Percentiles rank a stretch among this genome's conserved stretches.
Evolutionary conservation across 2,113 vertebrate species (phyloP).

Genomic region (Shinisaurus crocodilurus): DNA sequence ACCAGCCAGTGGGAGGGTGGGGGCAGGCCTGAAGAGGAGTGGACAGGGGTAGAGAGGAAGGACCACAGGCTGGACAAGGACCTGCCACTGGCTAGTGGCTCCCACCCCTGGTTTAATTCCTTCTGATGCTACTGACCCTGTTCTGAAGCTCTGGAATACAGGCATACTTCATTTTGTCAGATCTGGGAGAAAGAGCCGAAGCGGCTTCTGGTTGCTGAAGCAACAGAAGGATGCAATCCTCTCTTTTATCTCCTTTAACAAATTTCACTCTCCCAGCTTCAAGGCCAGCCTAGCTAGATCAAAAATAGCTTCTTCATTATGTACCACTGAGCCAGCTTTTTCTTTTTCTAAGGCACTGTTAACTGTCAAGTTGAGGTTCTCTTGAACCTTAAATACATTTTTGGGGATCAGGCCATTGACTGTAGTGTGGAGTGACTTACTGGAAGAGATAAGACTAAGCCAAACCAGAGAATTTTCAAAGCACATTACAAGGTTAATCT

Average conservation of each 20-base stretch:
- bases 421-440: background rate
- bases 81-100: no score
- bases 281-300: background rate
- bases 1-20: no score
- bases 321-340: background rate
- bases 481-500: background rate
- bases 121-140: background rate
- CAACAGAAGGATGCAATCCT: background rate
- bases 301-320: slow-evolving; percentile 14
- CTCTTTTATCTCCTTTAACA: background rate
- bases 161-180: background rate
- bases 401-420: background rate
- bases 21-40: no score
- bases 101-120: background rate
- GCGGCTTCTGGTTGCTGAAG: background rate
- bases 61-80: no score
- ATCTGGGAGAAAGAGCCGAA: background rate
- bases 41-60: no score
- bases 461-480: background rate
- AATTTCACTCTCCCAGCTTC: background rate
- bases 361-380: background rate
- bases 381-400: background rate
- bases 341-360: background rate
- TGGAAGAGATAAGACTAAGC: background rate
- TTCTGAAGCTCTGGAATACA: background rate